Conservation (phyloP, 2,797 vertebrate genomes). For the Sebastiscus tertius region DNA sequence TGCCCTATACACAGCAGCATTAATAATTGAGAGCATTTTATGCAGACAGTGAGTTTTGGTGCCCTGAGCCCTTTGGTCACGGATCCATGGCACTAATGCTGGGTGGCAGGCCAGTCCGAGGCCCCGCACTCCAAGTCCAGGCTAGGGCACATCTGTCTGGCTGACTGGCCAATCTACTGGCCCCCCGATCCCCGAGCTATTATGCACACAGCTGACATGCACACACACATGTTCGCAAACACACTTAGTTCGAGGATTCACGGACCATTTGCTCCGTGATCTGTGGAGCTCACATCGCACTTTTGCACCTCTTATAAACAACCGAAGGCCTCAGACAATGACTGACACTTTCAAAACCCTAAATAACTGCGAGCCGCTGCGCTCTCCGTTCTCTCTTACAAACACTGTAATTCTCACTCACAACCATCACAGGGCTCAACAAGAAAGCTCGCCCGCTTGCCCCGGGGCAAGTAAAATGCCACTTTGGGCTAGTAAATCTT, state of each 20-base stretch:
- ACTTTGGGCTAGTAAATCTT: too few relatives aligned
- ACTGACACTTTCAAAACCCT: constrained; percentile 40
- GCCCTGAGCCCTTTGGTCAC: constrained; percentile 66
- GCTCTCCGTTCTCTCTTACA: background rate
- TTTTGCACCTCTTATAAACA: constrained; percentile 40
- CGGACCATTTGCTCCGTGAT: constrained; percentile 47
- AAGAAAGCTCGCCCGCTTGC: too few relatives aligned
- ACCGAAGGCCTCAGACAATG: constrained; percentile 21
- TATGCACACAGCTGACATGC: constrained; percentile 45
- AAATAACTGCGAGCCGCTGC: constrained; percentile 1
- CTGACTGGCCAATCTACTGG: constrained; percentile 55
- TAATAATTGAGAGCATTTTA: constrained; percentile 76
- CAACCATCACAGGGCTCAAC: background rate
- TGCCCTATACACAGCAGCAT: constrained; percentile 60
- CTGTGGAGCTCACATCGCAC: constrained; percentile 32
- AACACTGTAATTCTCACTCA: constrained; percentile 17
- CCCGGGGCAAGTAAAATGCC: too few relatives aligned
- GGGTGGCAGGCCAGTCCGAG: constrained; percentile 58
- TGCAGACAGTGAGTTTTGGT: constrained; percentile 65
- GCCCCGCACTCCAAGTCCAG: constrained; percentile 35
- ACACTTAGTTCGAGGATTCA: constrained; percentile 35
- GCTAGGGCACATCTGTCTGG: constrained; percentile 62
- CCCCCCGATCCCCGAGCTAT: constrained; percentile 47
- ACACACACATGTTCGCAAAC: background rate
- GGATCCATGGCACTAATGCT: constrained; percentile 66